Evolutionary conservation across 2,888 invertebrate genomes (phyloP).

Genomic region (Allolobophora icterica): DNA sequence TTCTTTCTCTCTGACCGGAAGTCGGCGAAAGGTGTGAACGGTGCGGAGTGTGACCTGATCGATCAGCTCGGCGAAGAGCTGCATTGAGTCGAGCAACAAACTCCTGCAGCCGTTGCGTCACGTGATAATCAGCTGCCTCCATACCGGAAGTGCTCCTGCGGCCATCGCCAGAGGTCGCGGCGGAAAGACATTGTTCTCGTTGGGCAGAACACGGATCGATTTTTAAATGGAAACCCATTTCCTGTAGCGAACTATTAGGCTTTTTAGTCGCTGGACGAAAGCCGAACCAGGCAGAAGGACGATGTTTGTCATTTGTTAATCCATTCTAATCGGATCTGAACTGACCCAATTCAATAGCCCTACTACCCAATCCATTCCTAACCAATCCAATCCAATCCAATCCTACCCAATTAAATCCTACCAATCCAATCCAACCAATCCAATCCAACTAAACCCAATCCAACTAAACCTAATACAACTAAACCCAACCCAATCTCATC

Average conservation of each 20-base stretch:
- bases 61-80: not conserved
- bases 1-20: not conserved
- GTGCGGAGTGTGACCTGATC: not conserved
- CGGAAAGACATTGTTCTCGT: slow-evolving; percentile 1
- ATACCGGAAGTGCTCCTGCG: not conserved
- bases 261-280: not conserved
- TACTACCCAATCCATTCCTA: not conserved
- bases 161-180: not conserved
- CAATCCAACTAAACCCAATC: too few relatives aligned
- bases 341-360: not conserved
- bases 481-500: too few relatives aligned
- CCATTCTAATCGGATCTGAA: not conserved
- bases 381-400: too few relatives aligned
- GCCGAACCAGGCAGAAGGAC: not conserved
- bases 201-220: not conserved
- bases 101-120: not conserved
- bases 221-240: slow-evolving; percentile 2
- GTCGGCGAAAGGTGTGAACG: not conserved
- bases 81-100: not conserved
- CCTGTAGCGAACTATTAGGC: not conserved
- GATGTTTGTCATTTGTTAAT: not conserved
- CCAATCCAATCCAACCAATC: too few relatives aligned
- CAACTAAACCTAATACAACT: too few relatives aligned
- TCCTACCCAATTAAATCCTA: too few relatives aligned
- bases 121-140: not conserved